Evolutionary conservation across 92 coral and sea anemone species (phyloP).

Genomic region (Bergia sp.): DNA sequence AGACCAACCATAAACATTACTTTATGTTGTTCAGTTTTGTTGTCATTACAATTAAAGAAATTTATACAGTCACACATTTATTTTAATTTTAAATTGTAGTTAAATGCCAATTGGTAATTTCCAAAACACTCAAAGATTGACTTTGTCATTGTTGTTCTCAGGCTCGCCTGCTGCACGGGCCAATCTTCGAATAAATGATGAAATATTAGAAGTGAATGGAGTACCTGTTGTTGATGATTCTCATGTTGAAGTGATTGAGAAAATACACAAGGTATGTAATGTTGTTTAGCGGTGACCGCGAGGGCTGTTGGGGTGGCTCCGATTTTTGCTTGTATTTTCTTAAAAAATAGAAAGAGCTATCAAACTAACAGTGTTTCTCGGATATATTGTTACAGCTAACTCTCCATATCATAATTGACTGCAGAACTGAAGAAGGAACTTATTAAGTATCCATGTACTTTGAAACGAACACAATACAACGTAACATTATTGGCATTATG

Average conservation of each 20-base stretch:
- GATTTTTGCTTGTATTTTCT: too few species aligned
- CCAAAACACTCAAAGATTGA: background rate
- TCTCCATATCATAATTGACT: too few species aligned
- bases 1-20: background rate
- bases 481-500: too few species aligned
- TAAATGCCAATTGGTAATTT: background rate
- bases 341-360: too few species aligned
- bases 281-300: background rate
- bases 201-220: slow-evolving; percentile 93
- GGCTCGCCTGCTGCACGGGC: slow-evolving; percentile 93
- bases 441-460: too few species aligned
- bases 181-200: slow-evolving; percentile 83
- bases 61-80: too few species aligned
- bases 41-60: too few species aligned
- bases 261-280: slow-evolving; percentile 84
- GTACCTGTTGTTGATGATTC: slow-evolving; percentile 67
- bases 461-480: too few species aligned
- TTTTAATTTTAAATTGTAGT: background rate
- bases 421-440: too few species aligned
- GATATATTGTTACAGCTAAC: too few species aligned
- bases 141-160: background rate
- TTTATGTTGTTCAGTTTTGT: too few species aligned
- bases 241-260: slow-evolving; percentile 91
- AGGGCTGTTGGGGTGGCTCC: background rate
- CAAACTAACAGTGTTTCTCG: too few species aligned